Percentiles rank a stretch among this genome's conserved stretches.
Conservation (phyloP, 2,797 vertebrate genomes). For the Pagetopsis macropterus region DNA sequence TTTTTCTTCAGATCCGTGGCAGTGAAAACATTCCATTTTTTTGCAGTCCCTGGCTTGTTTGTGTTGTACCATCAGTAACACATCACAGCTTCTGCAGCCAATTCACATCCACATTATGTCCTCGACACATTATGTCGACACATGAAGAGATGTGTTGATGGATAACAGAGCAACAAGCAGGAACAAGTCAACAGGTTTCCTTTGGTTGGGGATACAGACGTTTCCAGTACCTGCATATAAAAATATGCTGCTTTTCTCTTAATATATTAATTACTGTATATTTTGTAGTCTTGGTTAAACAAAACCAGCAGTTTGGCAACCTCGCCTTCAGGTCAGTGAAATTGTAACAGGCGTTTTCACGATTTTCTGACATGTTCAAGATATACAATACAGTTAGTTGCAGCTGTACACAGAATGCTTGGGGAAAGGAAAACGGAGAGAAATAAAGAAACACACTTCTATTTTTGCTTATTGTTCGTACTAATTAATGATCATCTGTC, state of each 20-base stretch:
- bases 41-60: constrained; percentile 1
- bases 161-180: background rate
- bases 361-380: background rate
- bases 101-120: background rate
- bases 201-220: background rate
- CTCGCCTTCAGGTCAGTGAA: background rate
- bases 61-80: constrained; percentile 4
- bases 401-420: background rate
- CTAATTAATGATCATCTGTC: background rate
- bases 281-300: background rate
- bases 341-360: background rate
- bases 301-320: background rate
- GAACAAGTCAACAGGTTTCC: constrained; percentile 3
- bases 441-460: background rate
- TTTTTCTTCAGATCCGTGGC: background rate
- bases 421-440: background rate
- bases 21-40: constrained; percentile 9
- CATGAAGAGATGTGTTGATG: background rate
- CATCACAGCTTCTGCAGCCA: constrained; percentile 16
- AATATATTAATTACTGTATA: background rate
- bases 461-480: background rate
- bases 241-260: background rate
- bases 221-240: background rate
- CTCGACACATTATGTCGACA: background rate
- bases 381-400: background rate